Conservation (phyloP, 1,140 invertebrate species). For the Phocides pigmalion region DNA sequence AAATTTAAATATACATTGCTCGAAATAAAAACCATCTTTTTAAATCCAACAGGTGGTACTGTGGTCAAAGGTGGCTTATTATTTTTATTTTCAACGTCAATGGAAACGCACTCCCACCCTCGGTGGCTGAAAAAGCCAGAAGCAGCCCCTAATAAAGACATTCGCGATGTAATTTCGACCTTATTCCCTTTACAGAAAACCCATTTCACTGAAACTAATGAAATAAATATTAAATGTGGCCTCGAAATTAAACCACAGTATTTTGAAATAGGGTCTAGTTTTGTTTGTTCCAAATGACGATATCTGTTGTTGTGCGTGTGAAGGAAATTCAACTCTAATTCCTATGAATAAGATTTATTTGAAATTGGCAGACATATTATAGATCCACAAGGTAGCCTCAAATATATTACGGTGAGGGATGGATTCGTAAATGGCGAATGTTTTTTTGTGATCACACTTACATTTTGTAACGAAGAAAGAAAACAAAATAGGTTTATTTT, state of each 20-base stretch:
- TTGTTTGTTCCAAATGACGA: not conserved
- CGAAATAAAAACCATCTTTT: not conserved
- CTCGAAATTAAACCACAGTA: slow-evolving; percentile 7
- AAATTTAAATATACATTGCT: no score
- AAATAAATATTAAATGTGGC: slow-evolving; percentile 23
- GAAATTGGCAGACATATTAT: not conserved
- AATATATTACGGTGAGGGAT: slow-evolving; percentile 28
- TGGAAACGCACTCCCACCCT: slow-evolving; percentile 49
- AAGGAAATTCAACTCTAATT: not conserved
- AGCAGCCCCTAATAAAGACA: slow-evolving; percentile 52
- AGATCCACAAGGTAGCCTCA: slow-evolving; percentile 13
- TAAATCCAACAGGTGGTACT: slow-evolving; percentile 9
- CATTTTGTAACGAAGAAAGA: slow-evolving; percentile 10
- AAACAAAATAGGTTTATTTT: slow-evolving; percentile 6
- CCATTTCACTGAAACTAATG: slow-evolving; percentile 31
- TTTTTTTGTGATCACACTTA: slow-evolving; percentile 29
- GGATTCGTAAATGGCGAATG: slow-evolving; percentile 20
- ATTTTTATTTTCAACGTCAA: slow-evolving; percentile 31
- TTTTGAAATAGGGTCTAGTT: slow-evolving; percentile 18
- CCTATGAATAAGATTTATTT: not conserved
- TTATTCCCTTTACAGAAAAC: slow-evolving; percentile 13
- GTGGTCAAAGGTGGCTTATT: slow-evolving; percentile 20
- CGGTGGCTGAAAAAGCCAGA: slow-evolving; percentile 52
- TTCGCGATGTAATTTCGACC: slow-evolving; percentile 39
- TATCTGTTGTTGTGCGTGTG: not conserved